Conservation (phyloP, 1,140 invertebrate genomes). For the Leptestheria dahalacensis region DNA sequence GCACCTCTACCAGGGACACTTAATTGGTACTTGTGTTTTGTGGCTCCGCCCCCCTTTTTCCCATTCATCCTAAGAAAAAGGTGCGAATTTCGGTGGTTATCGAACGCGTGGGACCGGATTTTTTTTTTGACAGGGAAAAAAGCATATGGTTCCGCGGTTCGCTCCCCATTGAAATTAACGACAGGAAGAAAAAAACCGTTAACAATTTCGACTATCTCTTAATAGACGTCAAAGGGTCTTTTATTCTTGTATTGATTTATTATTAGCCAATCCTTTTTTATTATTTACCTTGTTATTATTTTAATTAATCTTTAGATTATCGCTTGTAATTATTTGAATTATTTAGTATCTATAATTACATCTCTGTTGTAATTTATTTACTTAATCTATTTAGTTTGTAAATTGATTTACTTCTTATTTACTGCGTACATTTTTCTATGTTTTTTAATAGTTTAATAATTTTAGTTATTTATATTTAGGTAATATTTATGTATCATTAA, state of each 20-base stretch:
- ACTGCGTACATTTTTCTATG: not conserved
- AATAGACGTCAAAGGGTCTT: too few species aligned
- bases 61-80: not conserved
- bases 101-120: too few species aligned
- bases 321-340: not conserved
- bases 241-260: too few species aligned
- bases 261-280: too few species aligned
- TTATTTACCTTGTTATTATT: too few species aligned
- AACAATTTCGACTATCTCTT: too few species aligned
- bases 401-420: not conserved
- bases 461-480: not conserved
- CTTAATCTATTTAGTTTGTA: not conserved
- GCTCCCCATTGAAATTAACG: too few species aligned
- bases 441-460: not conserved
- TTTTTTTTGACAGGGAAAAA: too few species aligned
- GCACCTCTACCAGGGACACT: constrained; percentile 71
- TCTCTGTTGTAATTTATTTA: not conserved
- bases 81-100: not conserved
- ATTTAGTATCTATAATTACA: not conserved
- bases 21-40: constrained; percentile 46
- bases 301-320: not conserved
- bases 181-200: too few species aligned
- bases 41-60: not conserved
- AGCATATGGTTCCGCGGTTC: too few species aligned
- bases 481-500: not conserved